Base-by-base conservation (phyloP, 2,888 invertebrate genomes). In the Drosophila atripex region DNA sequence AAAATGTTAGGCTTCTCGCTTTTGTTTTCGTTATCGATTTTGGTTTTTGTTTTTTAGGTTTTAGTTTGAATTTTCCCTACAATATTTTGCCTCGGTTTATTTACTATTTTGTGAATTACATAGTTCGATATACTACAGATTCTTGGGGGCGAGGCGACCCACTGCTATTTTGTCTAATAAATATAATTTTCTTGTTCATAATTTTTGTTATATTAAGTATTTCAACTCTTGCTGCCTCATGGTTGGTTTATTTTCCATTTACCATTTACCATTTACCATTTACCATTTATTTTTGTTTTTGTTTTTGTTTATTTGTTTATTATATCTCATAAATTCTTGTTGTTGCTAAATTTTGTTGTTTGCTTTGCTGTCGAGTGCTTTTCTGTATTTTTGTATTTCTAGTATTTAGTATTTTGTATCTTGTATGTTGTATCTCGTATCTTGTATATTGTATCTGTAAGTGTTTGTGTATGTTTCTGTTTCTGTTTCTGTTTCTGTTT, bases 271-370 rank as follows among this genome's bases (percentile, higher is more conserved):
- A 65, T 83, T 65, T 78, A 38, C 51, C 25, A n/a, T 14, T 35
- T 35, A 28, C 28, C 28, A n/a, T 35, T 35, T 35, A 35, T 6
- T 57, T n/a, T n/a, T n/a, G n/a, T n/a, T n/a, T 57, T 41, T 14
- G 57, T 64, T 47, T 64, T 47, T 60, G 45, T 65, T 80, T 77
- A 73, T 56, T 77, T 72, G 64, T 73, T 80, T 88, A 80, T 80
- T 80, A 86, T 86, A 78, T 88, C 77, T 87, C 88, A 88, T 88
- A 86, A 88, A 86, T 86, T 86, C 88, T 64, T 86, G 85, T 88
- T 77, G 85, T 86, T 88, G 85, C 85, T 86, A 86, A 86, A 86
- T 84, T 88, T 88, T 88, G 83, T 85, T 52, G 46, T 68, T 68
- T 72, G 55, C 69, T 57, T 71, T 66, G 54, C 38, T 55, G 66